Percentiles rank a stretch among this genome's conserved stretches.
Evolutionary conservation across 92 coral and sea anemone genomes (phyloP).

Genomic region (Porites cylindrica): DNA sequence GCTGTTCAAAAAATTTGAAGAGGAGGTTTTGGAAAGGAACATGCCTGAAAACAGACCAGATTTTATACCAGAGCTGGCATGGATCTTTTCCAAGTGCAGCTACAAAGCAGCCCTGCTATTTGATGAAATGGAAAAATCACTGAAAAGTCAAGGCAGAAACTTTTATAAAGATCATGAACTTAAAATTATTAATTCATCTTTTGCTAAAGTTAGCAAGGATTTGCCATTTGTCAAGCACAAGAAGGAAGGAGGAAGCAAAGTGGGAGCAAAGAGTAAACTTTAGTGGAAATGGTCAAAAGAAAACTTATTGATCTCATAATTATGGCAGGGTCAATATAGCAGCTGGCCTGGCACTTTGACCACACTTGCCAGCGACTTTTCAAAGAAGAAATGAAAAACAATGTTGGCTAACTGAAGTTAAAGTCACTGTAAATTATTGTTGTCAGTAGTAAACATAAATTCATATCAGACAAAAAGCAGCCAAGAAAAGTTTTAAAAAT

Average conservation of each 20-base stretch:
- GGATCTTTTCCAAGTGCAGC: conserved; percentile 34
- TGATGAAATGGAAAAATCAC: conserved; percentile 11
- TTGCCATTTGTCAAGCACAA: neutral
- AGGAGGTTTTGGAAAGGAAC: conserved; percentile 33
- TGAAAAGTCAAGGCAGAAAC: neutral
- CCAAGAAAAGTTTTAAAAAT: too few species aligned
- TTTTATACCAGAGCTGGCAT: conserved; percentile 34
- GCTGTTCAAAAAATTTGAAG: conserved; percentile 11
- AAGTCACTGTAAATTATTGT: too few species aligned
- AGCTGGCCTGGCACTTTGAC: too few species aligned
- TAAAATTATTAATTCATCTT: conserved; percentile 10
- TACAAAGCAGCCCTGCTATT: conserved; percentile 16
- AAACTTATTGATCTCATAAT: neutral
- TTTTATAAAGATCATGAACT: conserved; percentile 3
- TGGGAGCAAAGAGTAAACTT: neutral
- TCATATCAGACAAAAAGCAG: too few species aligned
- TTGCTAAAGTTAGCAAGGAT: conserved; percentile 17
- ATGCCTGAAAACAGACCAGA: conserved; percentile 13
- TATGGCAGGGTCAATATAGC: neutral
- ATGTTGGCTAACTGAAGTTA: too few species aligned
- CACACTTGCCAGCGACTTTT: too few species aligned
- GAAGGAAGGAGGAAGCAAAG: neutral
- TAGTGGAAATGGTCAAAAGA: neutral
- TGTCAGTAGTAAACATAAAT: too few species aligned
- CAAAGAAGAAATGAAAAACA: too few species aligned